A percentile compares a stretch with the other conserved stretches of the same genome.
These are phyloP conservation scores for Trididemnum nubilum DNA, from an alignment of 23 tunicate species.

Conservation along the genomic window DNA sequence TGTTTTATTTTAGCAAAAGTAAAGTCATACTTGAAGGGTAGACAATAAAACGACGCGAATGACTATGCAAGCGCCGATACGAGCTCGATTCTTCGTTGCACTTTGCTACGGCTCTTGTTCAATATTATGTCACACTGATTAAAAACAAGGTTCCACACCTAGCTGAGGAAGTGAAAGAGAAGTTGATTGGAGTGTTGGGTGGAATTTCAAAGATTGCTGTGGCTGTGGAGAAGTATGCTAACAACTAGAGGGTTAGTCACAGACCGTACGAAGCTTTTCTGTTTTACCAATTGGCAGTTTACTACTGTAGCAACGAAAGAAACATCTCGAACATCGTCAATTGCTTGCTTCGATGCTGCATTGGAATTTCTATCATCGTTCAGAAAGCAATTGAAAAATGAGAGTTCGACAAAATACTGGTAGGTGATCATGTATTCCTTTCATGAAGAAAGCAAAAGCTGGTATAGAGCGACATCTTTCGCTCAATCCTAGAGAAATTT, in stretches of 20 bases:
- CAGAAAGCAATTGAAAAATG: background rate
- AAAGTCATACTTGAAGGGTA: background rate
- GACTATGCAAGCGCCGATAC: slow-evolving; percentile 9
- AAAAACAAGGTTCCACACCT: background rate
- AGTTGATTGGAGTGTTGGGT: background rate
- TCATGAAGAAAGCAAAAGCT: slow-evolving; percentile 1
- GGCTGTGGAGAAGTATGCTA: slow-evolving; percentile 1
- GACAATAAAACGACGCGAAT: background rate
- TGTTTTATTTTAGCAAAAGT: background rate
- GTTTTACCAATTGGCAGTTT: slow-evolving; percentile 8
- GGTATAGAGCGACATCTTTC: background rate
- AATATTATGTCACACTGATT: slow-evolving; percentile 10
- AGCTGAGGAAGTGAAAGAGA: slow-evolving; percentile 3
- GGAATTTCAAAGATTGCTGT: background rate
- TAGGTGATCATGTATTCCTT: slow-evolving; percentile 12
- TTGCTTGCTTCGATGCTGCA: background rate
- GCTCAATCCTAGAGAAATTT: background rate
- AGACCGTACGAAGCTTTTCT: slow-evolving; percentile 6
- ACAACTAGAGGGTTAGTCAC: background rate
- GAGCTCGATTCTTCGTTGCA: background rate
- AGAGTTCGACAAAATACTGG: background rate
- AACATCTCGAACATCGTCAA: background rate
- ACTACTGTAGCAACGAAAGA: slow-evolving; percentile 3
- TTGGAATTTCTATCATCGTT: background rate
- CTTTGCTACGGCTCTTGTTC: background rate